phyloP scores from a whole-genome alignment of 2,113 vertebrate genomes.

The Ahaetulla prasina region DNA sequence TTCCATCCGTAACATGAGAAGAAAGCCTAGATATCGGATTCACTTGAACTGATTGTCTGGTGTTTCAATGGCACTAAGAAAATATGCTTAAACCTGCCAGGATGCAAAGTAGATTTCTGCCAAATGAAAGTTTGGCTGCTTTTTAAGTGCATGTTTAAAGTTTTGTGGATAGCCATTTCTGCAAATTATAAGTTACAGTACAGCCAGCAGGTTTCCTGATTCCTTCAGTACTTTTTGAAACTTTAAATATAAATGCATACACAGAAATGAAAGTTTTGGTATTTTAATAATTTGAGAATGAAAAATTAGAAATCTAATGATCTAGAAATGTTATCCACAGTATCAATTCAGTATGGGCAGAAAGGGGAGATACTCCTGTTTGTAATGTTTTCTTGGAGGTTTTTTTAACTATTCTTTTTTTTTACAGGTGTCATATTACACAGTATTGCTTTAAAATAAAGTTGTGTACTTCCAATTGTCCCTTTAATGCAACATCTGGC shows the following conservation, averaged over 20 bases:
- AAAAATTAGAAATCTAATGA: constrained; percentile 1
- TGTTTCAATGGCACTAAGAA: constrained; percentile 14
- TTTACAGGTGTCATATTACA: background rate
- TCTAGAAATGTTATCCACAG: background rate
- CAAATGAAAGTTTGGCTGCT: constrained; percentile 1
- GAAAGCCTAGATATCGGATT: constrained; percentile 10
- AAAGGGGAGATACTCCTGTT: background rate
- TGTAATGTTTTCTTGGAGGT: background rate
- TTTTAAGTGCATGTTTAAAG: constrained; percentile 1
- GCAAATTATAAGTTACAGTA: background rate
- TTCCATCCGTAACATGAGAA: constrained; percentile 27
- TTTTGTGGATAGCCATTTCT: background rate
- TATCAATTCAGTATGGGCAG: background rate
- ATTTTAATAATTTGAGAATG: background rate
- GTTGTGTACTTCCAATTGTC: constrained; percentile 18
- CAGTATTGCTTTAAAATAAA: background rate
- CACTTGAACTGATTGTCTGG: constrained; percentile 14
- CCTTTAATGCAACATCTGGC: background rate
- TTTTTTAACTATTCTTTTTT: background rate
- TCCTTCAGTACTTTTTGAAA: background rate
- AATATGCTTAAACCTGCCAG: constrained; percentile 6
- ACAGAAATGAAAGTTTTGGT: background rate
- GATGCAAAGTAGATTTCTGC: constrained; percentile 6
- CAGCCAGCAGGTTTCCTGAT: background rate
- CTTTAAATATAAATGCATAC: background rate